Conservation (phyloP, 53 echinoderm and acorn worm genomes). For the Henricia sp. region DNA sequence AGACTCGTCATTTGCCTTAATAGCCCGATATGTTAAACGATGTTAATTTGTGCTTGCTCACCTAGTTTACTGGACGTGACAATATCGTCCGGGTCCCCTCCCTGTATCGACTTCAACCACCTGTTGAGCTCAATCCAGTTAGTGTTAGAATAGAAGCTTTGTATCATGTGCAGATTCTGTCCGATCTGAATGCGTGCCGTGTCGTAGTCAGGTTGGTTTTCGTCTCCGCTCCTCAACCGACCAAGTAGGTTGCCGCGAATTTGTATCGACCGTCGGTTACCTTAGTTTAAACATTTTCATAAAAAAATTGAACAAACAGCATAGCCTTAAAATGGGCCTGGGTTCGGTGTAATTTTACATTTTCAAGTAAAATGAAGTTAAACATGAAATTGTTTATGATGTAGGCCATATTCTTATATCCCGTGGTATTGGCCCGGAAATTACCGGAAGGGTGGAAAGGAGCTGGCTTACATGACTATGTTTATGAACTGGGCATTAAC, state of each 20-base stretch:
- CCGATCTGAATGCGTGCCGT: conserved; percentile 29
- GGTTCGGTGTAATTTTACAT: too few species aligned
- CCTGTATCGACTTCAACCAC: conserved; percentile 14
- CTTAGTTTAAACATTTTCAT: not conserved
- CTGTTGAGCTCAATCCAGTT: conserved; percentile 67
- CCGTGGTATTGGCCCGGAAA: too few species aligned
- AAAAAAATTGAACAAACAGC: too few species aligned
- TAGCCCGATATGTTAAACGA: too few species aligned
- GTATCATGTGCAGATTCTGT: conserved; percentile 51
- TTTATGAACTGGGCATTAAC: too few species aligned
- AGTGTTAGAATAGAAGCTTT: conserved; percentile 66
- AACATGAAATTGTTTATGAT: too few species aligned
- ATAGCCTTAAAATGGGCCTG: too few species aligned
- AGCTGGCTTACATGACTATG: too few species aligned
- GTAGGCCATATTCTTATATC: too few species aligned
- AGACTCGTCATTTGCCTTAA: too few species aligned
- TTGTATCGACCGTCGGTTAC: not conserved
- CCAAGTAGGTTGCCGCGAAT: not conserved
- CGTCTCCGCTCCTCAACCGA: not conserved
- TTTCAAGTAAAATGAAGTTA: too few species aligned
- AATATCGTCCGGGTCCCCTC: not conserved
- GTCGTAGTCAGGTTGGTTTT: conserved; percentile 32
- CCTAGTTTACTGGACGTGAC: conserved; percentile 13
- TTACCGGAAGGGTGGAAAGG: too few species aligned
- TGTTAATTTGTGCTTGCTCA: not conserved